Evolutionary conservation across 2,888 invertebrate species (phyloP).

Genomic region (Pheosia tremula): DNA sequence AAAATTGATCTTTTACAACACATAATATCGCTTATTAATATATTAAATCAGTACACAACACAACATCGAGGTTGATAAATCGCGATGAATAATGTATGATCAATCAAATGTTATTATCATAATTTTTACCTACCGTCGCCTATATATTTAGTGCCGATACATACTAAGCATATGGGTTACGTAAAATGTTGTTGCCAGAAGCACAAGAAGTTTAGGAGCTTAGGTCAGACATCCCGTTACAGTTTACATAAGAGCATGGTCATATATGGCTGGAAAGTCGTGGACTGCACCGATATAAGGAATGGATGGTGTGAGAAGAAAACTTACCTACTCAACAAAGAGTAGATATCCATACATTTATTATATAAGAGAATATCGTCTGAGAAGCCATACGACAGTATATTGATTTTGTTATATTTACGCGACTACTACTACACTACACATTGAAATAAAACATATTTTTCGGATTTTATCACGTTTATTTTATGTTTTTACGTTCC

Average conservation of each 20-base stretch:
- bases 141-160: not conserved
- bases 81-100: slow-evolving; percentile 16
- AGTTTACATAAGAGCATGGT: not conserved
- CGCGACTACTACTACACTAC: too few species aligned
- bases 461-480: too few species aligned
- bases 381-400: too few species aligned
- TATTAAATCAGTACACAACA: slow-evolving; percentile 3
- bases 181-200: not conserved
- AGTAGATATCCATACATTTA: not conserved
- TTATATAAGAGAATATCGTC: not conserved
- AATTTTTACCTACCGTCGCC: slow-evolving; percentile 11
- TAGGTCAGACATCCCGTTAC: not conserved
- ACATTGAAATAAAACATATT: too few species aligned
- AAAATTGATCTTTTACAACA: slow-evolving; percentile 7
- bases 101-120: slow-evolving; percentile 19
- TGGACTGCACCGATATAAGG: not conserved
- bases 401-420: too few species aligned
- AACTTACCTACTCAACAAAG: not conserved
- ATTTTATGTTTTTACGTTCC: too few species aligned
- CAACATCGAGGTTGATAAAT: not conserved
- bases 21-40: slow-evolving; percentile 13
- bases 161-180: not conserved
- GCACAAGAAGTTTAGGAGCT: not conserved
- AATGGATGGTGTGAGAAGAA: not conserved
- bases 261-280: slow-evolving; percentile 48